Evolutionary conservation across 2,113 vertebrate species (phyloP), one percentile per base, ranked within the genome.

Genomic region (Alosa alosa): DNA sequence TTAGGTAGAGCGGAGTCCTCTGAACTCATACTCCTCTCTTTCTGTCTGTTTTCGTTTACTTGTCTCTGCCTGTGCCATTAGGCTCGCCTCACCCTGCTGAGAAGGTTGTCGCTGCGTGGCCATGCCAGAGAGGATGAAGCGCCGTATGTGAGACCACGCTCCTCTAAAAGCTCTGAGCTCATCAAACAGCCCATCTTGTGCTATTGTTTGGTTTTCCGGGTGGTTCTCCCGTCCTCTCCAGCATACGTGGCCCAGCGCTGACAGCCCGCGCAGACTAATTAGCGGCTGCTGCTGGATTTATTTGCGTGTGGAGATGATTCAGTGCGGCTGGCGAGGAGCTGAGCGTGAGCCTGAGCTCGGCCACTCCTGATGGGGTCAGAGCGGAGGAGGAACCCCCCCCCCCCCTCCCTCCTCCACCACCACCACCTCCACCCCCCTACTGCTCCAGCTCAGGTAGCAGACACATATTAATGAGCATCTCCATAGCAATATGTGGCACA

Each of bases 381-480:
- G 87, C 75, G 17, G 45, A 87, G 82, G 84, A 88, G 83, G 84
- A 88, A 49, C 81, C 83, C 89, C 87, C 64, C 84, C 6, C 81
- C 81, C 84, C 50, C 4, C 78, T 89, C 86, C 84, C 86, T 89
- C 87, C 88, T 86, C 83, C 87, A n/a, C 55, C 82, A 86, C 84
- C 86, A 68, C 0, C 84, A 84, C 87, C 83, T 86, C 88, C 91
- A 84, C 86, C 88, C 88, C 84, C 87, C 88, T 90, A 83, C 87
- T 84, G 85, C 90, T 91, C 50, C 84, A 87, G 91, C 93, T 86
- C 91, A 93, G 87, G 88, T 93, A 90, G 91, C 92, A 92, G 86
- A 93, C 92, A 90, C 93, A 93, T 93, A 95, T 93, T 94, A 94
- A 95, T 94, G 91, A 90, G 92, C 91, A 92, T 87, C 90, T 92